Evolutionary conservation across 2,113 vertebrate species (phyloP), one percentile per base, ranked within the genome.

Genomic region (Mohoua ochrocephala): DNA sequence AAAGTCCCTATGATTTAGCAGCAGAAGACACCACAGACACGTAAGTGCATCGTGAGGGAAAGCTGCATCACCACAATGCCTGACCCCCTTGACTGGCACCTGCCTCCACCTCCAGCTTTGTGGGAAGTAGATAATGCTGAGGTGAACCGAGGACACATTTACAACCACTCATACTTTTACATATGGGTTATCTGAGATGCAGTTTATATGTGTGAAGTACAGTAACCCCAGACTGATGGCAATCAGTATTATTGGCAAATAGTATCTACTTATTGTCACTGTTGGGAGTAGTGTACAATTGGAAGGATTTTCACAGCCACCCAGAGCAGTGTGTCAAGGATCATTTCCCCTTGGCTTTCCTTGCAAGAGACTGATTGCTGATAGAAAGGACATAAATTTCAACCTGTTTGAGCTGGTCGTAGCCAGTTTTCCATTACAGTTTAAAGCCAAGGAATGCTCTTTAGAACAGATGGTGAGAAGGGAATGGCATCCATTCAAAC

Each of bases 301-400:
- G 65, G 77, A 68, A 94, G 77, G 82, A 91, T 94, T 97, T 96
- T 94, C 96, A 74, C 18, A 94, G 81, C 61, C 47, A 82, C 78
- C 61, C 84, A 87, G 93, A 94, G 91, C 69, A 85, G 47, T 60
- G 65, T 91, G 95, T 96, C 94, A 96, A 96, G 98, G 96, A 77
- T 93, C 97, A 97, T 97, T 98, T 97, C 95, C 94, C 84, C 95
- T 81, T 84, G 91, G 17, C 82, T 95, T 94, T 91, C 79, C 70
- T 76, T 92, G 84, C 86, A 87, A 87, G 54, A 94, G 92, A 91
- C 92, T 77, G 95, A 96, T 82, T 71, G 82, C 96, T 63, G 96
- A 97, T 91, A 97, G 84, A 88, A 84, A 73, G 53, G 30, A 68
- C 56, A 68, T 85, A 91, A 82, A 92, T 96, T 81, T 83, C 9